Evolutionary conservation across 1,140 invertebrate species (phyloP).

Genomic region (Gonioctena quinquepunctata): DNA sequence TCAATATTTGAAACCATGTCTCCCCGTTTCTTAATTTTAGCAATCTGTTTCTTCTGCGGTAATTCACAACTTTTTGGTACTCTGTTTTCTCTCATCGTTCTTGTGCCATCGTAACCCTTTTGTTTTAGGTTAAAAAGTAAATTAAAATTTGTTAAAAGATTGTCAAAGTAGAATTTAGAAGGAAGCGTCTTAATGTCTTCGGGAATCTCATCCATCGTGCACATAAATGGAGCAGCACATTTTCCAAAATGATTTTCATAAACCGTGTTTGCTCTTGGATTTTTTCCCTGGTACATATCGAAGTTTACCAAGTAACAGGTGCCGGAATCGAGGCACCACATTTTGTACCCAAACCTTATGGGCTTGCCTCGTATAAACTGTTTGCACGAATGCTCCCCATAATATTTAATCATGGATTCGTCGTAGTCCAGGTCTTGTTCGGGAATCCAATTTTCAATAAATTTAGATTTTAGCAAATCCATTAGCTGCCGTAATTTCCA

Average conservation of each 20-base stretch:
- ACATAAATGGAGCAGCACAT: slow-evolving; percentile 29
- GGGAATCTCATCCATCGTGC: slow-evolving; percentile 34
- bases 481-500: background rate
- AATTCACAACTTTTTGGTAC: slow-evolving; percentile 11
- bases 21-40: slow-evolving; percentile 3
- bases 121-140: slow-evolving; percentile 4
- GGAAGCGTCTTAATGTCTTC: background rate
- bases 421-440: background rate
- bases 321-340: slow-evolving; percentile 29
- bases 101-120: background rate
- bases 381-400: background rate
- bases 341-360: slow-evolving; percentile 39
- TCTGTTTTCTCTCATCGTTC: slow-evolving; percentile 19
- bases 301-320: slow-evolving; percentile 35
- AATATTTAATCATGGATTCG: background rate
- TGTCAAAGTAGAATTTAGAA: slow-evolving; percentile 15
- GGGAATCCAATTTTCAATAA: background rate
- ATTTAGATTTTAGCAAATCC: background rate
- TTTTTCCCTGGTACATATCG: slow-evolving; percentile 34
- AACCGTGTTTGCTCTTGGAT: slow-evolving; percentile 12
- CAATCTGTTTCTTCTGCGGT: background rate
- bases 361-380: slow-evolving; percentile 7
- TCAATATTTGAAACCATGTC: slow-evolving; percentile 48
- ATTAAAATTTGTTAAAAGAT: slow-evolving; percentile 9
- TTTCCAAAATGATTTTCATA: slow-evolving; percentile 33